Base-by-base conservation (phyloP, 1,140 invertebrate species). In the Latrodectus geometricus region DNA sequence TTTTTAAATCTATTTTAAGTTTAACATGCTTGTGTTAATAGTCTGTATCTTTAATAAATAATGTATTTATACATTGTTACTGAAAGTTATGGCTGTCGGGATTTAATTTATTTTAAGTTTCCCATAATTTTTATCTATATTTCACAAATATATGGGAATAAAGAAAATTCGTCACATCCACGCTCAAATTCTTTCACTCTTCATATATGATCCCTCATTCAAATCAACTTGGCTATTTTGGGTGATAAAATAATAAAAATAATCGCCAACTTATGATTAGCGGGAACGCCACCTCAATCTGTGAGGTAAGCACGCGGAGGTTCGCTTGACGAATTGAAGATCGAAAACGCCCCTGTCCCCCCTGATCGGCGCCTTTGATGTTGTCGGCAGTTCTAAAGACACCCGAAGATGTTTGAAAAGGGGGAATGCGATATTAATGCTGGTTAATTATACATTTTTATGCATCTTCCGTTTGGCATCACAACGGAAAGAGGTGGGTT, bases 361-460 rank as follows among this genome's bases (percentile, higher is more conserved):
- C 8, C 49, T 3, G 17, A 66, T n/a, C 80, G 80, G 80, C 23
- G 14, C 66, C 80, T 83, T 83, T 83, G 70, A 83, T 74, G 70
- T 83, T 74, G 80, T 74, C 80, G 80, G 80, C 69, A 11, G 74
- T 52, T 35, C 35, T 35, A 35, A 35, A 35, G 35, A 35, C 35
- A 35, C 35, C 35, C 5, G 35, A 35, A 35, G 35, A 35, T 35
- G 35, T 35, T 35, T 35, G 61, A 5, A 8, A 73, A 73, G 61
- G 17, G 70, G 14, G 72, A 70, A 65, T 52, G 23, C 69, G 69
- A 72, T 83, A 83, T 83, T 83, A 83, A 83, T 83, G 69, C 65
- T 21, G 54, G 80, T 83, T 83, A 83, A 83, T 83, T 83, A 83
- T 65, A 83, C 35, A 74, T 61, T 79, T 79, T 48, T 35, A 35